Evolutionary conservation across 2,888 invertebrate species (phyloP).

Genomic region (Heliconius erato): DNA sequence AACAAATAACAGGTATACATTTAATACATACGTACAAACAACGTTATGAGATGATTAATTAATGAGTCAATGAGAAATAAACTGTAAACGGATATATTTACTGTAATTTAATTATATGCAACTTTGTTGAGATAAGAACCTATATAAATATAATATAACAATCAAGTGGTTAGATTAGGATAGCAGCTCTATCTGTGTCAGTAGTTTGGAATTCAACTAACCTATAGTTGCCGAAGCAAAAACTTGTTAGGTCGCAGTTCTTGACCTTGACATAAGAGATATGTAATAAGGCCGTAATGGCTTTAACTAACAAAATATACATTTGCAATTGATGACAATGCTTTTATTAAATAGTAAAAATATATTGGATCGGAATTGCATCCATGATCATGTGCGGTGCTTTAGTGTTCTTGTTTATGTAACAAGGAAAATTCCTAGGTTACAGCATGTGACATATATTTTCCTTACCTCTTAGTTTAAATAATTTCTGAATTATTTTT

Average conservation of each 20-base stretch:
- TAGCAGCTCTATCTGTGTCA: background rate
- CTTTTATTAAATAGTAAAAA: background rate
- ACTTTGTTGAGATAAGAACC: constrained; percentile 5
- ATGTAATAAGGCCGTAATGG: background rate
- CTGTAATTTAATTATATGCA: constrained; percentile 6
- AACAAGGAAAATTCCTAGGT: constrained; percentile 12
- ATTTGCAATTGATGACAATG: background rate
- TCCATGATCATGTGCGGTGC: background rate
- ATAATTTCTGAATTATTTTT: background rate
- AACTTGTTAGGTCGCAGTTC: background rate
- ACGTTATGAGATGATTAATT: constrained; percentile 8
- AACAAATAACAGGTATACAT: background rate
- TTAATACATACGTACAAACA: background rate
- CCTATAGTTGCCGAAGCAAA: background rate
- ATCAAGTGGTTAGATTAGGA: background rate
- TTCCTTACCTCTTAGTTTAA: constrained; percentile 1
- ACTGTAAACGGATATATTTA: constrained; percentile 4
- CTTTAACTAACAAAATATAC: background rate
- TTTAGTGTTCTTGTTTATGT: background rate
- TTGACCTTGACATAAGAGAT: constrained; percentile 10
- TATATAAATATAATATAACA: background rate
- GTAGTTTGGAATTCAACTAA: constrained; percentile 3
- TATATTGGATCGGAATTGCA: background rate
- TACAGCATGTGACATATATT: background rate
- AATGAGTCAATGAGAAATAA: constrained; percentile 26